Conservation (phyloP, 1,140 invertebrate genomes). For the Cyrtorhinus lividipennis region DNA sequence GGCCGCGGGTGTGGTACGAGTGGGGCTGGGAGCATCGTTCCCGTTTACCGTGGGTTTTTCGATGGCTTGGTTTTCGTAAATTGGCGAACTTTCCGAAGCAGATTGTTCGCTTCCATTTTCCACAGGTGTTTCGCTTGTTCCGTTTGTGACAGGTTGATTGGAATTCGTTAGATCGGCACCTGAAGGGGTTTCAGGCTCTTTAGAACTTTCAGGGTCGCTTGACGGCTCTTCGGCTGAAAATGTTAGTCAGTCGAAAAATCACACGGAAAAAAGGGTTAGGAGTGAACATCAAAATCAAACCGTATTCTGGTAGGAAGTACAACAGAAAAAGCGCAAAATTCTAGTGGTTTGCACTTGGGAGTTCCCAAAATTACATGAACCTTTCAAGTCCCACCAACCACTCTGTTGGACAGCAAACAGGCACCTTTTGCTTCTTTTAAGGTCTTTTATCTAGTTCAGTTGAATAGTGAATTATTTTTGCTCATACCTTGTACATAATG, state of each 20-base stretch:
- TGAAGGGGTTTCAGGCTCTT: slow-evolving; percentile 12
- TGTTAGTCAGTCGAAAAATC: background rate
- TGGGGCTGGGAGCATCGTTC: slow-evolving; percentile 31
- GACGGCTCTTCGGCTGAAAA: slow-evolving; percentile 17
- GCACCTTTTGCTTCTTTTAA: no score
- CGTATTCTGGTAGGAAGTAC: no score
- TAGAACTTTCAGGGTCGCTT: slow-evolving; percentile 7
- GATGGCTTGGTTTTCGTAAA: background rate
- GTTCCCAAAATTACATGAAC: background rate
- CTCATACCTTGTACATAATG: no score
- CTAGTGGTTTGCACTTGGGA: background rate
- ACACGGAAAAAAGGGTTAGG: background rate
- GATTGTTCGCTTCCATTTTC: slow-evolving; percentile 23
- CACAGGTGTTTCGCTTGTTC: background rate
- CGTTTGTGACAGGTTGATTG: background rate
- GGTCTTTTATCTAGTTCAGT: no score
- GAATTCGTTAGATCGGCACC: slow-evolving; percentile 6
- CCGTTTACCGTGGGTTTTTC: slow-evolving; percentile 25
- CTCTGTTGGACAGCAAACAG: no score
- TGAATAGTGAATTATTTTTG: no score
- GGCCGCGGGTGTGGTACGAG: slow-evolving; percentile 32
- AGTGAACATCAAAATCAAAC: background rate
- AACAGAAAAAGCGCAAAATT: background rate
- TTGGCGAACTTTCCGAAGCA: background rate
- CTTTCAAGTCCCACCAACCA: no score